phyloP scores from a whole-genome alignment of 2,888 invertebrate genomes.

The Noctua janthina region DNA sequence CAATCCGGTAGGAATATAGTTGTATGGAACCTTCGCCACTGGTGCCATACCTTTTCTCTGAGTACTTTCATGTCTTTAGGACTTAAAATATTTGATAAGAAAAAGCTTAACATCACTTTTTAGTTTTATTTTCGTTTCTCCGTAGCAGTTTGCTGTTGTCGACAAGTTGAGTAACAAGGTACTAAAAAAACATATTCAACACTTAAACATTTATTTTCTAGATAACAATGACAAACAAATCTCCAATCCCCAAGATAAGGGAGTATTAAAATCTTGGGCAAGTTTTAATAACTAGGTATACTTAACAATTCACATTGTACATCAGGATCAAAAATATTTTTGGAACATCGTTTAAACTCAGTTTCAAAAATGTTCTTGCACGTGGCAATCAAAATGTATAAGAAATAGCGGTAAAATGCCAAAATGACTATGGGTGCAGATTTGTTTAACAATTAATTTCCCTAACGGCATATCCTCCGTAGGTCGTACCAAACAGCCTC shows the following conservation, averaged over 20 bases:
- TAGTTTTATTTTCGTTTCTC: slow-evolving; percentile 33
- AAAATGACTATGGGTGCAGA: background rate
- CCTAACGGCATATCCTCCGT: background rate
- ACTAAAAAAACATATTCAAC: background rate
- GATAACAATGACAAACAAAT: slow-evolving; percentile 1
- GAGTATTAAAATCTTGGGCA: background rate
- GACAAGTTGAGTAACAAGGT: slow-evolving; percentile 17
- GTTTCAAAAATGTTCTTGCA: background rate
- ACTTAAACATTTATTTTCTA: slow-evolving; percentile 1
- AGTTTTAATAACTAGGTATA: background rate
- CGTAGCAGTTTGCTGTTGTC: background rate
- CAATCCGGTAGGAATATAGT: too few relatives aligned
- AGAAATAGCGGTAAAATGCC: background rate
- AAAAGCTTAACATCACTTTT: too few relatives aligned
- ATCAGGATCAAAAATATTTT: background rate
- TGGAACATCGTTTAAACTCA: background rate
- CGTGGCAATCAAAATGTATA: too few relatives aligned
- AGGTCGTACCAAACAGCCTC: slow-evolving; percentile 1
- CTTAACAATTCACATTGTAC: slow-evolving; percentile 4
- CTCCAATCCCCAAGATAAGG: background rate
- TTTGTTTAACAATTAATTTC: background rate
- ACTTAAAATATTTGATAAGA: slow-evolving; percentile 10
- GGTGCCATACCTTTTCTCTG: background rate
- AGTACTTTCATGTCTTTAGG: background rate
- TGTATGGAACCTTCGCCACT: too few relatives aligned